A percentile compares a stretch with the other conserved stretches of the same genome.
These are phyloP conservation scores for Coelopa pilipes DNA, from an alignment of 2,888 invertebrate genomes.

Conservation along the genomic window DNA sequence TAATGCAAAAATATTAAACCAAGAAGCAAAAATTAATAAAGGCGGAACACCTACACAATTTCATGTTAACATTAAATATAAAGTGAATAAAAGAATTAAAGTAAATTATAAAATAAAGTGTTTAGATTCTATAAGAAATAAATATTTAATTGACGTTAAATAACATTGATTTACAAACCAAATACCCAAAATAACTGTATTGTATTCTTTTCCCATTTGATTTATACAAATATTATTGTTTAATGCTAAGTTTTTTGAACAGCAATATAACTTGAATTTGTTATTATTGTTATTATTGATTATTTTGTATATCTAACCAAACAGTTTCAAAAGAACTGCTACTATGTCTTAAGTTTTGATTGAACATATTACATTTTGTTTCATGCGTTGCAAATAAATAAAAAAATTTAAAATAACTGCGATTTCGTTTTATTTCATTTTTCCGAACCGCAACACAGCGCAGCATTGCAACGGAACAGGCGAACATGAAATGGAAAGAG, in stretches of 20 bases:
- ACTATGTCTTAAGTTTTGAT: not conserved
- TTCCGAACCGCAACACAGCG: no score
- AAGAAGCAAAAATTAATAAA: constrained; percentile 42
- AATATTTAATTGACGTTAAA: constrained; percentile 31
- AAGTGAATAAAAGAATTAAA: constrained; percentile 43
- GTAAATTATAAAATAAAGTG: constrained; percentile 49
- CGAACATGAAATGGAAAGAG: no score
- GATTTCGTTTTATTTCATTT: not conserved
- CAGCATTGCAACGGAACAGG: no score
- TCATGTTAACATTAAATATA: constrained; percentile 67
- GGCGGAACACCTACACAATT: constrained; percentile 57
- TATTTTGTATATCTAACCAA: constrained; percentile 6
- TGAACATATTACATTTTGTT: constrained; percentile 18
- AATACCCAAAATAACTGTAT: constrained; percentile 6
- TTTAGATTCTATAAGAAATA: constrained; percentile 35
- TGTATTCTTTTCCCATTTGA: not conserved
- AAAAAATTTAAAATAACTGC: not conserved
- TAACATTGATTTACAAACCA: constrained; percentile 25
- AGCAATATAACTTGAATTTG: not conserved
- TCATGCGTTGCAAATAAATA: constrained; percentile 23
- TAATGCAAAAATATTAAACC: constrained; percentile 28
- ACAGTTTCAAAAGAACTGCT: not conserved
- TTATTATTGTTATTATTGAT: constrained; percentile 29
- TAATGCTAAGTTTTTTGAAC: constrained; percentile 1
- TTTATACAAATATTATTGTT: constrained; percentile 10